These are phyloP conservation scores for Tigriopus japonicus DNA, from an alignment of 1,140 invertebrate genomes.

Conservation along the genomic window DNA sequence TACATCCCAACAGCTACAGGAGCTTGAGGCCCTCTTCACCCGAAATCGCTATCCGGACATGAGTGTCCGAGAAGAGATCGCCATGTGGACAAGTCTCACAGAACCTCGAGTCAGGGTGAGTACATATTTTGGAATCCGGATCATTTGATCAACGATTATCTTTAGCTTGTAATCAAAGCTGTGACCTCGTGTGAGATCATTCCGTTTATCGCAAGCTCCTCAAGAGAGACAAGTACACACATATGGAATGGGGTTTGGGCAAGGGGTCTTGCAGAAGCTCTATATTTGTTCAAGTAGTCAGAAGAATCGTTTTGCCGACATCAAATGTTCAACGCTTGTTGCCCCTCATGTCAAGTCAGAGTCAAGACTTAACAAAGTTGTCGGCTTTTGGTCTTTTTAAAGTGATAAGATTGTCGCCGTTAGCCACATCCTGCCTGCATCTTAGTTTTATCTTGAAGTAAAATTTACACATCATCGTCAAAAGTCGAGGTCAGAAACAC, in stretches of 20 bases:
- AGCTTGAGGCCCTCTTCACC: conserved; percentile 61
- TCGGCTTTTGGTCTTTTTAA: neutral
- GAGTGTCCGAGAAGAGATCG: conserved; percentile 93
- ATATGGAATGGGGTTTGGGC: too few relatives aligned
- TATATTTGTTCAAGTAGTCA: too few relatives aligned
- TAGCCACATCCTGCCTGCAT: neutral
- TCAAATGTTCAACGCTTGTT: too few relatives aligned
- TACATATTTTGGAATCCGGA: conserved; percentile 18
- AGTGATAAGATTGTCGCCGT: neutral
- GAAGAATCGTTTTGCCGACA: too few relatives aligned
- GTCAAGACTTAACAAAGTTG: neutral
- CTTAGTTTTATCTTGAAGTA: conserved; percentile 9
- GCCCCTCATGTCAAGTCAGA: too few relatives aligned
- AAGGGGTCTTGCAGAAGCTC: too few relatives aligned
- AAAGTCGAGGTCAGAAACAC: too few relatives aligned
- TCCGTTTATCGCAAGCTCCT: too few relatives aligned
- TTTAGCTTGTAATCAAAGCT: too few relatives aligned
- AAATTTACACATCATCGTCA: neutral
- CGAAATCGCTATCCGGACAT: conserved; percentile 97
- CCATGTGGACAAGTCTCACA: conserved; percentile 94
- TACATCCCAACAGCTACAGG: conserved; percentile 71
- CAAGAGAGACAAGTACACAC: too few relatives aligned
- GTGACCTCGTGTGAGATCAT: too few relatives aligned
- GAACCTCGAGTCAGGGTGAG: conserved; percentile 95
- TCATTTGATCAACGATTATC: too few relatives aligned